phyloP scores from a whole-genome alignment of 2,113 vertebrate species.

The Xerus inauris region DNA sequence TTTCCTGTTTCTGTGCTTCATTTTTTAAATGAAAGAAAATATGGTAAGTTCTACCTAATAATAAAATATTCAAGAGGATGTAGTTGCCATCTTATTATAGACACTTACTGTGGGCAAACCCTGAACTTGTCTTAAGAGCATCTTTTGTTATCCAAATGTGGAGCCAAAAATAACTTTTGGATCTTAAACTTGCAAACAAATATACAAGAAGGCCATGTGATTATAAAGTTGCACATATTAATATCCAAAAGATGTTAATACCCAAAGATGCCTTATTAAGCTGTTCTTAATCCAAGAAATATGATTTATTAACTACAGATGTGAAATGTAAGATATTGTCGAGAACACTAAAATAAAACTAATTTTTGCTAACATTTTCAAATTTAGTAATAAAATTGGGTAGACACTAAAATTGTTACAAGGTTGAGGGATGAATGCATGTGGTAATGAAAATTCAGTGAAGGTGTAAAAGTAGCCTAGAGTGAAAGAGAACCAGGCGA shows the following conservation, averaged over 20 bases:
- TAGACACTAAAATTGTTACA: not conserved
- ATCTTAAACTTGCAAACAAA: not conserved
- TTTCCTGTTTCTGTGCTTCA: not conserved
- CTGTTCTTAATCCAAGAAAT: not conserved
- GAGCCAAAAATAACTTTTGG: conserved; percentile 69
- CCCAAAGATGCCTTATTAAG: not conserved
- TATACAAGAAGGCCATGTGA: not conserved
- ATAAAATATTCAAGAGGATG: conserved; percentile 76
- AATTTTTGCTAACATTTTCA: not conserved
- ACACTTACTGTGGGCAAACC: conserved; percentile 40
- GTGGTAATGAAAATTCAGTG: not conserved
- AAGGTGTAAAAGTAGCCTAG: not conserved
- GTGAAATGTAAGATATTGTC: not conserved
- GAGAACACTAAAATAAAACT: not conserved
- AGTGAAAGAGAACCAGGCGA: not conserved
- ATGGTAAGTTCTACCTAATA: not conserved
- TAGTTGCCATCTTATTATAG: conserved; percentile 77
- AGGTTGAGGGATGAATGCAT: not conserved
- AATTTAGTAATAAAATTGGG: not conserved
- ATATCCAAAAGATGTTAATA: not conserved
- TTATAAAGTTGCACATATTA: not conserved
- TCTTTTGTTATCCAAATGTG: conserved; percentile 71
- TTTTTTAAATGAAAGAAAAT: not conserved
- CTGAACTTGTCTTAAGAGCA: conserved; percentile 67
- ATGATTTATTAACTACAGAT: not conserved